phyloP scores from a whole-genome alignment of 2,888 invertebrate genomes.

The Plagiodera versicolora region DNA sequence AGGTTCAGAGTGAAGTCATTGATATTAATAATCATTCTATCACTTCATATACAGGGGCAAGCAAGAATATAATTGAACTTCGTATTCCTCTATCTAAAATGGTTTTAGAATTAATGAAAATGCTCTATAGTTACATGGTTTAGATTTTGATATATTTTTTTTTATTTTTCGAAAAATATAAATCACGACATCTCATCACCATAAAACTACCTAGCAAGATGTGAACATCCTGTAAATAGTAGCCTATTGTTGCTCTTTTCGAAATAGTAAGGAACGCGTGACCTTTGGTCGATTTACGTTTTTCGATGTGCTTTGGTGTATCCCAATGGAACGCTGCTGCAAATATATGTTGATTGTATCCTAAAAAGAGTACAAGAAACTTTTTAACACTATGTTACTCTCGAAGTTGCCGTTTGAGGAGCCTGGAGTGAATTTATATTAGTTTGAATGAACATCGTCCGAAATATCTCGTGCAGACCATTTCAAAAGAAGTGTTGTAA shows the following conservation, averaged over 20 bases:
- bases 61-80: no score
- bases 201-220: neutral
- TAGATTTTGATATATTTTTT: no score
- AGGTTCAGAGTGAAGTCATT: constrained; percentile 13
- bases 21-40: constrained; percentile 17
- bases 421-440: neutral
- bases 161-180: no score
- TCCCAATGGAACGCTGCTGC: neutral
- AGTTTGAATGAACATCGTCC: neutral
- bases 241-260: neutral
- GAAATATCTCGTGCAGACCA: neutral
- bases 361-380: neutral
- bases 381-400: neutral
- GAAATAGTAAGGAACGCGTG: neutral
- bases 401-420: neutral
- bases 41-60: no score
- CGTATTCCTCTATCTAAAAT: no score
- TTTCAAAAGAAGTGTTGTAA: no score
- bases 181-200: no score
- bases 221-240: neutral
- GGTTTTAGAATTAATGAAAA: no score
- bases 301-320: neutral
- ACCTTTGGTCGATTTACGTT: neutral
- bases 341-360: constrained; percentile 1
- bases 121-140: no score